Percentiles rank a stretch among this genome's conserved stretches.
Conservation (phyloP, 2,888 invertebrate species). For the Andrena dorsata region DNA sequence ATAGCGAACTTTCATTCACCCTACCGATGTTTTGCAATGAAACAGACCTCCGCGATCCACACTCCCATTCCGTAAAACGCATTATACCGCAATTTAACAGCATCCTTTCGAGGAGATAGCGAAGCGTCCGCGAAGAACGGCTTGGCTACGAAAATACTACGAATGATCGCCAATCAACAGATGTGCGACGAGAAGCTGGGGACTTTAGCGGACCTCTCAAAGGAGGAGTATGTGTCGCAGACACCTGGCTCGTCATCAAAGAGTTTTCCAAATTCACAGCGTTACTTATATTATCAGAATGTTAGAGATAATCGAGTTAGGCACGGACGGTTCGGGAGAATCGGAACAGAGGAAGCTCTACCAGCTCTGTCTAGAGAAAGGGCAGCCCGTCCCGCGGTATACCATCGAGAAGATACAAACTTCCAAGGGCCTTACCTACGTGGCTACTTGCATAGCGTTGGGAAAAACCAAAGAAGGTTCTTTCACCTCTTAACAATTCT, state of each 20-base stretch:
- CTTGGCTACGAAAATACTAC: constrained; percentile 66
- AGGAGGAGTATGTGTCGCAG: constrained; percentile 67
- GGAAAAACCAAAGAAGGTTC: constrained; percentile 65
- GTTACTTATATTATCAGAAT: constrained; percentile 59
- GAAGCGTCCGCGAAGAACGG: constrained; percentile 60
- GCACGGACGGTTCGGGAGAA: constrained; percentile 49
- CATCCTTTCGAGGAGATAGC: constrained; percentile 50
- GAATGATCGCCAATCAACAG: constrained; percentile 66
- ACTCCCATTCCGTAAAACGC: too few species aligned
- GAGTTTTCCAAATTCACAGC: neutral
- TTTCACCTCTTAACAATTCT: neutral
- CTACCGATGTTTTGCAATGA: neutral
- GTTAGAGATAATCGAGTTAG: constrained; percentile 65
- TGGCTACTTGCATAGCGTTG: constrained; percentile 71
- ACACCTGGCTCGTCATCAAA: neutral
- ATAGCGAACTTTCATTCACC: too few species aligned
- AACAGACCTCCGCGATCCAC: too few species aligned
- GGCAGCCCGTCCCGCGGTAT: constrained; percentile 65
- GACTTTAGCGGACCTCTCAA: constrained; percentile 53
- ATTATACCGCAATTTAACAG: constrained; percentile 49
- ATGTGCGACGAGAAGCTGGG: constrained; percentile 62
- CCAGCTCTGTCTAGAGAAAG: constrained; percentile 70
- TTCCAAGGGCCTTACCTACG: constrained; percentile 53
- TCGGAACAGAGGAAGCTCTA: constrained; percentile 71
- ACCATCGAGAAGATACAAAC: constrained; percentile 33